Percentiles rank a stretch among this genome's conserved stretches.
Conservation (phyloP, 2,888 invertebrate species). For the Trimorus sp. region DNA sequence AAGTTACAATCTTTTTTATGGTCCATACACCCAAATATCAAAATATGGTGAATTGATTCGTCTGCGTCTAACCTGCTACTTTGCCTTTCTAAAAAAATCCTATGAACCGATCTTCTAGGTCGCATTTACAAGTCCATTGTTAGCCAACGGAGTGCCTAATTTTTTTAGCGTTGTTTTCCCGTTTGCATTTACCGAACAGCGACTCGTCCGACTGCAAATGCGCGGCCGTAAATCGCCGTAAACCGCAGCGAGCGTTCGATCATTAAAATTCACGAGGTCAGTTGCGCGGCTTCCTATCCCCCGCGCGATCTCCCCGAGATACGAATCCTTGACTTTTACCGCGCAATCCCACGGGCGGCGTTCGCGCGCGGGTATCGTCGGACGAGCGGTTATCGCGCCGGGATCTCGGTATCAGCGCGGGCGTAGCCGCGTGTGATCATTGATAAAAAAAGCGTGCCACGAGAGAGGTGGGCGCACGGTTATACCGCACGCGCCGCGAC, state of each 20-base stretch:
- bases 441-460: slow-evolving; percentile 31
- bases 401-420: slow-evolving; percentile 41
- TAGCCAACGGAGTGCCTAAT: too few species aligned
- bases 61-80: too few species aligned
- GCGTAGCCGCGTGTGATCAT: slow-evolving; percentile 46
- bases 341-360: slow-evolving; percentile 67
- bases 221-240: slow-evolving; percentile 3
- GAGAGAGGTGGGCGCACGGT: slow-evolving; percentile 11
- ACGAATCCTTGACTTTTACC: slow-evolving; percentile 77
- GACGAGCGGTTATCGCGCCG: slow-evolving; percentile 40
- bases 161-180: too few species aligned
- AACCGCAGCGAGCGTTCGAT: neutral
- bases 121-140: too few species aligned
- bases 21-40: too few species aligned
- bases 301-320: slow-evolving; percentile 29
- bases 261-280: slow-evolving; percentile 57
- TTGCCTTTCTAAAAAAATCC: too few species aligned
- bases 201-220: too few species aligned
- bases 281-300: slow-evolving; percentile 33
- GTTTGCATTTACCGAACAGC: too few species aligned
- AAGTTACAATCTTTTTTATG: too few species aligned
- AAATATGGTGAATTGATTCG: too few species aligned
- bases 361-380: slow-evolving; percentile 27
- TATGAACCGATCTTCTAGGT: too few species aligned
- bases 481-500: slow-evolving; percentile 33